Base-by-base conservation (phyloP, 2,888 invertebrate species). In the Agonopterix alstromeriana region DNA sequence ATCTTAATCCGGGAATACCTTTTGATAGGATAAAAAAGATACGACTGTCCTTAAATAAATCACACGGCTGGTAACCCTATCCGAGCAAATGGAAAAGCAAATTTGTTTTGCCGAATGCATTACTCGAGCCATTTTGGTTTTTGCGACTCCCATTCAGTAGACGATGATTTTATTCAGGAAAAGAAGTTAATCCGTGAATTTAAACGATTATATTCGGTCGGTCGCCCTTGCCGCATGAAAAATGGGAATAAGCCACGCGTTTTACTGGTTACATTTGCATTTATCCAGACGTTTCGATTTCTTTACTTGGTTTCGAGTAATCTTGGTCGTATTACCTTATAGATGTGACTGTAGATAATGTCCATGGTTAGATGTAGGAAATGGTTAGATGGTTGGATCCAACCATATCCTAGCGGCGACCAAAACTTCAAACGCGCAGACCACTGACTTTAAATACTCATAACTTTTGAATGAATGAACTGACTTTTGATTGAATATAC, bases 101-200 rank as follows among this genome's bases (percentile, higher is more conserved):
- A 58, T 63, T 61, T 64, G 53, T 61, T 60, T 58, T 53, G 53
- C 56, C 54, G 47, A 65, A 65, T 63, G 61, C 65, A 60, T 66
- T 63, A 63, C 60, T 52, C 51, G 49, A 47, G 55, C 56, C 61
- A 63, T 65, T 70, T 67, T 53, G 56, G 53, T 53, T 61, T 63
- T 58, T 47, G 48, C 53, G 50, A 55, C 45, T 50, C 50, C 53
- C 55, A 53, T 59, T 58, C 50, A 47, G 50, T 48, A 50, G 49
- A 57, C 53, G 60, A 53, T 58, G 57, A 61, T 61, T 63, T 63
- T 57, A 63, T 60, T 57, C 58, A 44, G 49, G 53, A 53, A 56
- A 58, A 55, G 56, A 56, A 55, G 54, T 53, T 60, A 55, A 56
- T 54, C 55, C 47, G 50, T 44, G 47, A 56, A 51, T 53, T 57